phyloP scores from a whole-genome alignment of 2,888 invertebrate genomes.

The Julus scandinavius region DNA sequence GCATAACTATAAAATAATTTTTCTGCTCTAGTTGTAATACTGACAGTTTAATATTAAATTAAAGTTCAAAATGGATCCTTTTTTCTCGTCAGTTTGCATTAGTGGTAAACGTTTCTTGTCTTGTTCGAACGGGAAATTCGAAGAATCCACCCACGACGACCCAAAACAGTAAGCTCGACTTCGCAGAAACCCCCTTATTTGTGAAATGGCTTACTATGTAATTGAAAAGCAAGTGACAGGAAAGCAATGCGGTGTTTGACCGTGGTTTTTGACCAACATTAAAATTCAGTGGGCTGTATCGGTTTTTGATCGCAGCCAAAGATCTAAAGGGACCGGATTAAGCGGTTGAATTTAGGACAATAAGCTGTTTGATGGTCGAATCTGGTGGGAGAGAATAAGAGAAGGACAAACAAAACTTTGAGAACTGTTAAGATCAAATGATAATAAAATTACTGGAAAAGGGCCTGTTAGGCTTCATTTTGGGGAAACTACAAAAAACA shows the following conservation, averaged over 20 bases:
- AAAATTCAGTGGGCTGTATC: background rate
- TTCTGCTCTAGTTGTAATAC: background rate
- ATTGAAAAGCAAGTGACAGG: background rate
- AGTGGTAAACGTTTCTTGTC: background rate
- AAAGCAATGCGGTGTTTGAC: background rate
- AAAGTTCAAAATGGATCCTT: background rate
- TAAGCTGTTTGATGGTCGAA: background rate
- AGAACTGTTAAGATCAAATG: background rate
- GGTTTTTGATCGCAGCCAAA: background rate
- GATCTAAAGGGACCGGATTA: background rate
- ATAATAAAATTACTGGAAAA: background rate
- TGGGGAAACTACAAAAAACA: background rate
- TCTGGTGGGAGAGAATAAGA: background rate
- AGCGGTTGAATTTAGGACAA: background rate
- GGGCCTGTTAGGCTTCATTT: background rate
- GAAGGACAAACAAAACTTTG: background rate
- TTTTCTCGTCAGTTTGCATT: background rate
- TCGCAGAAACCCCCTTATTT: background rate
- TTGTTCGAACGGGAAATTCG: background rate
- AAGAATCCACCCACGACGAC: background rate
- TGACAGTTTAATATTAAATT: background rate
- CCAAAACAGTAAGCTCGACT: background rate
- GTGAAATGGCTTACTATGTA: background rate
- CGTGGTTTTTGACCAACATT: background rate
- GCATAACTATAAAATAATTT: background rate